Conservation (phyloP, 1,140 invertebrate genomes). For the Papilio polyxenes region DNA sequence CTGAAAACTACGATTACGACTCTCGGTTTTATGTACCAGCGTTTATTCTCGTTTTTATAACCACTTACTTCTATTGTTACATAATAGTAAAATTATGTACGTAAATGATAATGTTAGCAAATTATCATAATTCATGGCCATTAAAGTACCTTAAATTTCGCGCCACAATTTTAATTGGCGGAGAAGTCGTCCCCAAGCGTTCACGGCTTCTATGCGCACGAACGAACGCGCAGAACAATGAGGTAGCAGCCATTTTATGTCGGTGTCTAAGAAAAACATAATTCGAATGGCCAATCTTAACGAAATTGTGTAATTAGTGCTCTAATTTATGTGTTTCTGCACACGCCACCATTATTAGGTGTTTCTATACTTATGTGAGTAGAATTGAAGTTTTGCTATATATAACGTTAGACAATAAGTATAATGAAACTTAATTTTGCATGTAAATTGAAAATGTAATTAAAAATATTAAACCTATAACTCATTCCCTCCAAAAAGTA, state of each 20-base stretch:
- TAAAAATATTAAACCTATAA: slow-evolving; percentile 66
- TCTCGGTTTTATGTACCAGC: slow-evolving; percentile 57
- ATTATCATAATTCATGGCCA: slow-evolving; percentile 68
- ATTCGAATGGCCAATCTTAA: slow-evolving; percentile 81
- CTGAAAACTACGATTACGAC: slow-evolving; percentile 53
- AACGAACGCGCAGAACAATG: slow-evolving; percentile 81
- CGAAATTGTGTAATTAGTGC: slow-evolving; percentile 81
- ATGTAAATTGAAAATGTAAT: slow-evolving; percentile 66
- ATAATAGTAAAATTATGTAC: slow-evolving; percentile 54
- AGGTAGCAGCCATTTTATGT: slow-evolving; percentile 82
- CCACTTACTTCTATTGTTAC: slow-evolving; percentile 67
- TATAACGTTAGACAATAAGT: slow-evolving; percentile 70
- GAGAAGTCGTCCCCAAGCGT: slow-evolving; percentile 80
- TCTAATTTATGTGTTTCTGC: slow-evolving; percentile 80
- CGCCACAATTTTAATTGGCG: slow-evolving; percentile 81
- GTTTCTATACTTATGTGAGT: slow-evolving; percentile 79
- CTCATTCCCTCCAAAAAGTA: slow-evolving; percentile 61
- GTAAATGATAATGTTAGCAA: slow-evolving; percentile 53
- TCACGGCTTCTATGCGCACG: slow-evolving; percentile 81
- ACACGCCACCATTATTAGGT: slow-evolving; percentile 74
- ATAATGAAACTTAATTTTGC: slow-evolving; percentile 74
- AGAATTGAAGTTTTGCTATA: slow-evolving; percentile 72
- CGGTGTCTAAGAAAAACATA: slow-evolving; percentile 81
- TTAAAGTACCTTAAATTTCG: slow-evolving; percentile 79
- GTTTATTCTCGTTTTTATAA: slow-evolving; percentile 60